Evolutionary conservation across 2,113 vertebrate species (phyloP), one percentile per base, ranked within the genome.

Genomic region (Camarhynchus parvulus): DNA sequence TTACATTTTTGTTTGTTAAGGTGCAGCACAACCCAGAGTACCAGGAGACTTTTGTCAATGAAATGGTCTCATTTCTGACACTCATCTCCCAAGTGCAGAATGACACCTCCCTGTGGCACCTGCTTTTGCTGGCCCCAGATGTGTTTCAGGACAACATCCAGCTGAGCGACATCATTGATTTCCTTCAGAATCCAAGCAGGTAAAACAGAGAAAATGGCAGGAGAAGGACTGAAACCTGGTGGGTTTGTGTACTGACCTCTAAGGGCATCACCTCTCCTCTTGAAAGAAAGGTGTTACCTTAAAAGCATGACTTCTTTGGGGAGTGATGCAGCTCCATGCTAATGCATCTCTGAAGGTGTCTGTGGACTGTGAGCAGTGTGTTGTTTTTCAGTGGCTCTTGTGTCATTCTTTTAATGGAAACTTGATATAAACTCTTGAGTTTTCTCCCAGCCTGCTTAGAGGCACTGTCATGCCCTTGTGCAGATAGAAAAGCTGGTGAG

Each of bases 61-160:
- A 98, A 68, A 85, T 97, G 50, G 90, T 97, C 59, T 96, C 96
- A 0, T 95, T 95, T 23, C 94, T 98, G 15, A 97, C 25, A 3
- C 95, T 98, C 63, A 5, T 97, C 90, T 98, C 98, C n/a, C 90
- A 95, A 94, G 91, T 98, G 59, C 98, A 98, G 89, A 97, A 97
- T 39, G 97, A 98, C 73, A 93, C 85, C 13, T 94, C 94, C n/a
- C 33, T 98, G 52, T 98, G 98, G 98, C 97, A 97, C 39, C 86
- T 98, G 44, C 97, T 98, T 42, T 92, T 98, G 17, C 96, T 96
- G 89, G 88, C 97, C 59, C 97, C 98, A 63, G 95, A 97, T 21
- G 78, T 97, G n/a, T 89, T 97, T 69, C 96, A 96, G 87, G 96
- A 96, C 82, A 92, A 80, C 41, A 66, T 72, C 9, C 84, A 91